phyloP scores from a whole-genome alignment of 2,888 invertebrate genomes.

The Galeruca laticollis region DNA sequence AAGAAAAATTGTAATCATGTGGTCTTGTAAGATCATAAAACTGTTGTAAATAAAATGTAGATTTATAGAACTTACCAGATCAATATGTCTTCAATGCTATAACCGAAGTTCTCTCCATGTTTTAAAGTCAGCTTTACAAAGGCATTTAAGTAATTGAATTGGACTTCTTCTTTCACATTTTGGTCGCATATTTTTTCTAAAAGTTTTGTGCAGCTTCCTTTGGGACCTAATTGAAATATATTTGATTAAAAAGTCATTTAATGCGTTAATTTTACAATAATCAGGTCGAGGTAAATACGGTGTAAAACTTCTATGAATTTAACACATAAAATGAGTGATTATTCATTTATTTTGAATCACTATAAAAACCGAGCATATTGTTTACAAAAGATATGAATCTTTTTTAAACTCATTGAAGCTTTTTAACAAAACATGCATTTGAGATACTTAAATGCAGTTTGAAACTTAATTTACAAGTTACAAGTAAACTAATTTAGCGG shows the following conservation, averaged over 20 bases:
- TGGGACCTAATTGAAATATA: conserved; percentile 62
- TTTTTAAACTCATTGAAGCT: no score
- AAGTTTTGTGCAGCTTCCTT: conserved; percentile 76
- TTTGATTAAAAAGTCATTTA: background rate
- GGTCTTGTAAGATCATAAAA: background rate
- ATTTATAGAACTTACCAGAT: conserved; percentile 74
- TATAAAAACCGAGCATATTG: no score
- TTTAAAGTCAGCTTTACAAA: conserved; percentile 83
- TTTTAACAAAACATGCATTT: no score
- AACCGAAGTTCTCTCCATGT: conserved; percentile 75
- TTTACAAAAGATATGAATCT: no score
- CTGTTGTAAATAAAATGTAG: conserved; percentile 3
- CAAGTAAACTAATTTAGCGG: no score
- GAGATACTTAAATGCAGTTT: no score
- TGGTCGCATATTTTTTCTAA: conserved; percentile 74
- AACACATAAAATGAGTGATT: no score
- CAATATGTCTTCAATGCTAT: conserved; percentile 84
- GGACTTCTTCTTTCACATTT: conserved; percentile 80
- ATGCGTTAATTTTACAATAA: background rate
- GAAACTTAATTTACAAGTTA: no score
- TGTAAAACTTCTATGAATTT: no score
- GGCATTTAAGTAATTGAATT: conserved; percentile 88
- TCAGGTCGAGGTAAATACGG: no score
- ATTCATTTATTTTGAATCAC: no score
- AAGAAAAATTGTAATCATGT: no score